Base-by-base conservation (phyloP, 2,888 invertebrate species). In the Ommatoiulus sabulosus region DNA sequence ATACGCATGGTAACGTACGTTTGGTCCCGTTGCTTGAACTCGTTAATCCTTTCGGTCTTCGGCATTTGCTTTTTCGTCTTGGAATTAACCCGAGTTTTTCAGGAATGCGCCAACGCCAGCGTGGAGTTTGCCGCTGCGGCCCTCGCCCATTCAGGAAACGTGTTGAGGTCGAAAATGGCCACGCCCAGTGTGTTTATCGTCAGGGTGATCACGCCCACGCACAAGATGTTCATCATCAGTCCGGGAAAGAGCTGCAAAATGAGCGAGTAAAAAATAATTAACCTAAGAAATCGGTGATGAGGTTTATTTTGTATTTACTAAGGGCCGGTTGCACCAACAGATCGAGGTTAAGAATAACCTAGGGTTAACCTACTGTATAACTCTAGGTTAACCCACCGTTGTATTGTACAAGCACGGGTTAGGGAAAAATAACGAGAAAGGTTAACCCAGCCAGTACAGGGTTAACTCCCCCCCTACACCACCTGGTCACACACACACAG, bases 171-270 rank as follows among this genome's bases (percentile, higher is more conserved):
- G 89, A 93, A 93, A 44, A 92, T 90, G 84, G 91, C 90, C 84
- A 91, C 91, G 0, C 92, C 92, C 87, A 92, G 92, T 0, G 92
- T 92, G 90, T 92, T 92, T 89, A 92, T 91, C 89, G 92, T 91
- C 10, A 92, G 48, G 46, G 92, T 91, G 85, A 93, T 91, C 15
- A 93, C 90, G 10, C 91, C 87, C 5, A 93, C 91, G 20, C 93
- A 92, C 48, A 92, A 89, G 17, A 93, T 80, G 90, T 93, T 93
- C 90, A 93, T 91, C n/a, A 92, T 90, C 12, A 92, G 87, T 0
- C 93, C 93, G 12, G 92, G 92, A 84, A 92, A 91, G 44, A 92
- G 90, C 92, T 92, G 90, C 35, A 35, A 35, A 35, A 35, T 35
- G n/a, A n/a, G n/a, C n/a, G n/a, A n/a, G n/a, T n/a, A n/a, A n/a